A percentile compares a stretch with the other conserved stretches of the same genome.
Conservation (phyloP, 1,140 invertebrate species). For the Trigoniulus corallinus region DNA sequence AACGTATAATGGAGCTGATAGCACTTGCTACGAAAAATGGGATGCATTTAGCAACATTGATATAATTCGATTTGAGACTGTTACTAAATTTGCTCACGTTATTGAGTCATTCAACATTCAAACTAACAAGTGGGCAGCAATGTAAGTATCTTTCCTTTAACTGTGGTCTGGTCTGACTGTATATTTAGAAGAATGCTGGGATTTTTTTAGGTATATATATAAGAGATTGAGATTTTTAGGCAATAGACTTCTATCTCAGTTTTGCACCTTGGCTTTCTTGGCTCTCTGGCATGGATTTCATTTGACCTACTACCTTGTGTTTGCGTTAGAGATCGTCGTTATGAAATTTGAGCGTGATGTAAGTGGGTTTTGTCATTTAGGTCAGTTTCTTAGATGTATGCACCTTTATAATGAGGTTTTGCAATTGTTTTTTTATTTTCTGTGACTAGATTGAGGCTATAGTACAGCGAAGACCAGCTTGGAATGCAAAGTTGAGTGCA, state of each 20-base stretch:
- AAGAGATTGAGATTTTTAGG: conserved; percentile 79
- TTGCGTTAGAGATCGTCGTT: conserved; percentile 78
- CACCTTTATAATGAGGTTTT: not conserved
- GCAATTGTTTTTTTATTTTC: not conserved
- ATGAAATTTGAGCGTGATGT: conserved; percentile 77
- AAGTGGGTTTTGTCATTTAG: conserved; percentile 23
- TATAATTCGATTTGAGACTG: conserved; percentile 52
- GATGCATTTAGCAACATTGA: conserved; percentile 74
- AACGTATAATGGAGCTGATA: conserved; percentile 56
- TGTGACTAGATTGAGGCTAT: not conserved
- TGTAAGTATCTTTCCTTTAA: conserved; percentile 33
- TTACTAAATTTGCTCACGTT: conserved; percentile 62
- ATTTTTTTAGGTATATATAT: conserved; percentile 51
- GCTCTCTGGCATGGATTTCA: conserved; percentile 88
- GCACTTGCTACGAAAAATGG: conserved; percentile 42
- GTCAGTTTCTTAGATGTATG: not conserved
- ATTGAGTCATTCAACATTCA: conserved; percentile 83
- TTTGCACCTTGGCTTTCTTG: conserved; percentile 61
- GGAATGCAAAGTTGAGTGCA: conserved; percentile 21
- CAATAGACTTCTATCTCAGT: conserved; percentile 66
- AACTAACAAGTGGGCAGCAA: conserved; percentile 78
- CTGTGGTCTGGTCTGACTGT: not conserved
- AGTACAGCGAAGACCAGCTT: conserved; percentile 7
- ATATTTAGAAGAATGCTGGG: conserved; percentile 5
- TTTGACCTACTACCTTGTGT: conserved; percentile 77